Base-by-base conservation (phyloP, 2,888 invertebrate species). In the Himalopsyche anomala region DNA sequence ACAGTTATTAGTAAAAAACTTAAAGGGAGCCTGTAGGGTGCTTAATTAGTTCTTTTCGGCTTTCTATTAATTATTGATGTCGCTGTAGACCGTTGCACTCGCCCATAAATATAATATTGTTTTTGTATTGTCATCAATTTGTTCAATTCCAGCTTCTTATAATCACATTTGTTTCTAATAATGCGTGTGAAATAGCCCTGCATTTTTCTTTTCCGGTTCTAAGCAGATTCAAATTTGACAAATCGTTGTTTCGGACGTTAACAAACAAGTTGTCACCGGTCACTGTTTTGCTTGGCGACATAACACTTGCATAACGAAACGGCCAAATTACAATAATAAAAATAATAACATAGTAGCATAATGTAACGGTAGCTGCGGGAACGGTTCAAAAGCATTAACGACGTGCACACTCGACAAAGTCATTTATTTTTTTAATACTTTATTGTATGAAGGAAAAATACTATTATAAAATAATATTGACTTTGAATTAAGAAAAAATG, bases 211-310 rank as follows among this genome's bases (percentile, higher is more conserved):
- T 74, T 74, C 74, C 38, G 80, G 84, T 55, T 54, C 40, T 84
- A 15, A 56, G 42, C 84, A 80, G 56, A 80, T 84, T 84, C 80
- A 84, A 84, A 84, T 84, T 74, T 79, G 84, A 79, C 84, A 84
- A 84, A 80, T 84, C 80, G 84, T 80, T 80, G 80, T 80, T 84
- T 84, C 42, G 55, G 80, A 40, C 84, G 80, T 84, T 84, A 56
- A 62, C 80, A 84, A 84, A 84, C 84, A 56, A 84, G 55, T 79
- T 54, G 42, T 40, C 54, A 56, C 55, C 84, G 80, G 54, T 55
- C 36, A 54, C 54, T 74, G 19, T 84, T 38, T 79, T 54, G 54
- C 54, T 62, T 55, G 54, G 74, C 74, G 12, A 12, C 74, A 28
- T 36, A 74, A 36, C 38, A 74, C 74, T 74, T 74, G 74, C 74